Evolutionary conservation across 1,140 invertebrate species (phyloP).

Genomic region (Anastatus disparis): DNA sequence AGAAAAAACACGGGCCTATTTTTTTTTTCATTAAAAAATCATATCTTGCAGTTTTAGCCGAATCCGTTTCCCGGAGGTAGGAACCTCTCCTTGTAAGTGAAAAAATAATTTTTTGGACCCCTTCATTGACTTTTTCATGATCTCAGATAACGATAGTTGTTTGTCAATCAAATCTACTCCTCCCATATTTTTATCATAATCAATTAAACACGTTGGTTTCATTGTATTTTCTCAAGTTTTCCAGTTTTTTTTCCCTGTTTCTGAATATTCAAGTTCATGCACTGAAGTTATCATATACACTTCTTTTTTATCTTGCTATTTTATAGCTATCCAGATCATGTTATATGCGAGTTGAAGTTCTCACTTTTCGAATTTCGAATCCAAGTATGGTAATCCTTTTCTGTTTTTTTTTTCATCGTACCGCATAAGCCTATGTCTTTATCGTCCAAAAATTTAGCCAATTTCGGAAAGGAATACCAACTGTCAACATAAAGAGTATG

Average conservation of each 20-base stretch:
- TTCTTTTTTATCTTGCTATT: background rate
- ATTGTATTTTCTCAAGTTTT: slow-evolving; percentile 7
- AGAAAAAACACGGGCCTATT: too few species aligned
- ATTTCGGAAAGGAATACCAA: background rate
- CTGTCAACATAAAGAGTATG: background rate
- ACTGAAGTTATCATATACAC: background rate
- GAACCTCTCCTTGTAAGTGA: too few species aligned
- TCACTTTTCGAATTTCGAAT: background rate
- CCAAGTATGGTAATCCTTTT: background rate
- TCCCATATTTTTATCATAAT: slow-evolving; percentile 39
- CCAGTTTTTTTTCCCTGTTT: background rate
- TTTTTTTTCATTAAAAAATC: too few species aligned
- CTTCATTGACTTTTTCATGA: slow-evolving; percentile 44
- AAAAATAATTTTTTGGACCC: slow-evolving; percentile 51
- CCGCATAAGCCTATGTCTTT: background rate
- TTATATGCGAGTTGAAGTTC: background rate
- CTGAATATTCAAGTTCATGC: background rate
- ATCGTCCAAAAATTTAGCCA: background rate
- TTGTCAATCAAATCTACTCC: slow-evolving; percentile 35
- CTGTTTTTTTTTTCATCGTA: background rate
- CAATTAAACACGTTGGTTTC: slow-evolving; percentile 17
- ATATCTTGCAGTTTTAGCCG: too few species aligned
- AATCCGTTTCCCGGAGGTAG: too few species aligned
- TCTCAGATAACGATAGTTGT: slow-evolving; percentile 22
- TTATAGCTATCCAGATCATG: background rate